Base-by-base conservation (phyloP, 2,888 invertebrate genomes). In the Meandrusa payeni region DNA sequence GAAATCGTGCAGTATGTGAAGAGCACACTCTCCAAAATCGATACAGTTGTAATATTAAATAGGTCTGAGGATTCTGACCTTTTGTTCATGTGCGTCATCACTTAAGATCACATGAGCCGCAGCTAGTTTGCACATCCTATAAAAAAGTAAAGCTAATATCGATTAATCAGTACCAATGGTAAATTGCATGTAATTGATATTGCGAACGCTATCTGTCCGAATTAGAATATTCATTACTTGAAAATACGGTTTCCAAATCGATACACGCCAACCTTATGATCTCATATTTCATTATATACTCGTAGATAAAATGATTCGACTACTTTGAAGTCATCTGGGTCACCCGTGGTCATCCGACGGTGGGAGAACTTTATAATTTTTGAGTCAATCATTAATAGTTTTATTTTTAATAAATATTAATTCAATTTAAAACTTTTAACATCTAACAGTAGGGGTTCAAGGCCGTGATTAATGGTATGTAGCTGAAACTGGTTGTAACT, bases 171-270 rank as follows among this genome's bases (percentile, higher is more conserved):
- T 39, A 28, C 34, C 44, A 28, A 39, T 15, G 2, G 22, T 11
- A 26, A 33, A 32, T 39, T 19, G 22, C 12, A 13, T 12, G 38
- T 44, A 44, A 44, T 44, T 44, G 44, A 44, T 33, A 44, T 38
- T 22, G 32, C 27, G 39, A 23, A 15, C 15, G 32, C 28, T 39
- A 44, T 44, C 44, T 26, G 28, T 33, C 12, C 28, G 13, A 38
- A 44, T 44, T 39, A 44, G 39, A 44, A 44, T 44, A 44, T 44
- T 44, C 39, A 44, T 44, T 39, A 44, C 33, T 33, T 23, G 9
- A 33, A 17, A 28, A 7, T 33, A 39, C 44, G 27, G 44, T 39
- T 34, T 28, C 33, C 26, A 38, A 33, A 39, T 38, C 26, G 26
- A 9, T 20, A 33, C 23, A 39, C 33, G 39, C 9, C 26, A 32